Base-by-base conservation (phyloP, 2,113 vertebrate genomes). In the Phrynosoma platyrhinos region DNA sequence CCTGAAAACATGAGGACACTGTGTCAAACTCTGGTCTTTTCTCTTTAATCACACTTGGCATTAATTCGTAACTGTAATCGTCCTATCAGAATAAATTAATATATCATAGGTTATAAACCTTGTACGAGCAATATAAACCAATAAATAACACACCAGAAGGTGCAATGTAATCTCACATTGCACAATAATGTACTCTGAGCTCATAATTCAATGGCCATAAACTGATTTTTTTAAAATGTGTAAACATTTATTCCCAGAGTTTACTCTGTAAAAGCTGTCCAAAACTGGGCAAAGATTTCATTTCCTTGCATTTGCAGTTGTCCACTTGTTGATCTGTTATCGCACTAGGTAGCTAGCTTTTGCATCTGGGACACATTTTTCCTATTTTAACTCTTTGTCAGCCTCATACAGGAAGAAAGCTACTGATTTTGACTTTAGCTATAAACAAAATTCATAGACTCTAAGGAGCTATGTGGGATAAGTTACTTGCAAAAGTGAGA, bases 161-260 rank as follows among this genome's bases (percentile, higher is more conserved):
- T 30, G 12, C 25, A 20, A 30, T 87, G 55, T n/a, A 66, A 82
- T 82, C 79, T 74, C 71, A 62, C 66, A 7, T 40, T 42, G 68
- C 53, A 47, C 27, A 76, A 27, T 58, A 82, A 52, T 75, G 18
- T 30, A 32, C 83, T 82, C 18, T 58, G 27, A 75, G 42, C 0
- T 16, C 36, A 27, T 84, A 83, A n/a, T 53, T 71, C 58, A 32
- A 7, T 0, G 30, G 4, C n/a, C 36, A 79, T 20, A 25, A 47
- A 62, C 53, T 40, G 78, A 23, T 62, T 47, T 78, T 53, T 75
- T 52, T 14, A 47, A 6, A 66, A 0, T 5, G 71, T 2, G 87
- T 2, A 83, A 76, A 4, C 20, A 82, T n/a, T 76, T 27, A 6
- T 64, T 84, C 81, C 52, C 64, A 53, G 0, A 0, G 55, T 58